Conservation (phyloP, 53 echinoderm and acorn worm genomes). For the Zoroaster sp. region DNA sequence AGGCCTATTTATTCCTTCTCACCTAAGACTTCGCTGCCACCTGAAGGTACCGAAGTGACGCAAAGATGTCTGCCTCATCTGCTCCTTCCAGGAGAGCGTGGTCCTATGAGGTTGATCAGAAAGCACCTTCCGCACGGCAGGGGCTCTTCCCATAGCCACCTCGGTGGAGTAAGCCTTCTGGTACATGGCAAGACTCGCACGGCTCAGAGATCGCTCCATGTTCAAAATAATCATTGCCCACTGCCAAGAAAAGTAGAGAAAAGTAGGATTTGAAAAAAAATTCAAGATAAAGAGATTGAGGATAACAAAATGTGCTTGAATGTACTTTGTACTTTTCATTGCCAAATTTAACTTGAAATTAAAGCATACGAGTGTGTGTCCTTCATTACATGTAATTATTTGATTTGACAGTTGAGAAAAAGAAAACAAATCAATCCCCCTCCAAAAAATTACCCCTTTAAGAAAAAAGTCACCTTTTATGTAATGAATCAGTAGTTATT, state of each 20-base stretch:
- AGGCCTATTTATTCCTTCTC: neutral
- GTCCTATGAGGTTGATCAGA: slow-evolving; percentile 36
- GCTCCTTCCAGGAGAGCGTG: slow-evolving; percentile 24
- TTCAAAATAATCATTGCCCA: slow-evolving; percentile 93
- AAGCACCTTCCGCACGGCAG: slow-evolving; percentile 30
- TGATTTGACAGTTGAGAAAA: too few relatives aligned
- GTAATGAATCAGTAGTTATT: too few relatives aligned
- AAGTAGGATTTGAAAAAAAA: neutral
- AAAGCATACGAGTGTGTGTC: too few relatives aligned
- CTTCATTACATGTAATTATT: too few relatives aligned
- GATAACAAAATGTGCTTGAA: too few relatives aligned
- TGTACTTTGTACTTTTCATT: too few relatives aligned
- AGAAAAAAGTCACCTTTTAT: too few relatives aligned
- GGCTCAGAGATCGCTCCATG: slow-evolving; percentile 77
- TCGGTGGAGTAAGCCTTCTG: slow-evolving; percentile 76
- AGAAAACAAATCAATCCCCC: too few relatives aligned
- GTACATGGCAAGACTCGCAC: slow-evolving; percentile 53
- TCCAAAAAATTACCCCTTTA: too few relatives aligned
- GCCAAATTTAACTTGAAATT: too few relatives aligned
- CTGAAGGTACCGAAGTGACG: slow-evolving; percentile 35
- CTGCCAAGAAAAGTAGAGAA: slow-evolving; percentile 22
- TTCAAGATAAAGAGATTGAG: too few relatives aligned
- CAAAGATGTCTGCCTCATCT: neutral
- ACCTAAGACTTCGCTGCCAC: slow-evolving; percentile 38
- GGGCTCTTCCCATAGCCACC: slow-evolving; percentile 25